Conservation (phyloP, 92 coral and sea anemone genomes). For the Palythoa heliodiscus region DNA sequence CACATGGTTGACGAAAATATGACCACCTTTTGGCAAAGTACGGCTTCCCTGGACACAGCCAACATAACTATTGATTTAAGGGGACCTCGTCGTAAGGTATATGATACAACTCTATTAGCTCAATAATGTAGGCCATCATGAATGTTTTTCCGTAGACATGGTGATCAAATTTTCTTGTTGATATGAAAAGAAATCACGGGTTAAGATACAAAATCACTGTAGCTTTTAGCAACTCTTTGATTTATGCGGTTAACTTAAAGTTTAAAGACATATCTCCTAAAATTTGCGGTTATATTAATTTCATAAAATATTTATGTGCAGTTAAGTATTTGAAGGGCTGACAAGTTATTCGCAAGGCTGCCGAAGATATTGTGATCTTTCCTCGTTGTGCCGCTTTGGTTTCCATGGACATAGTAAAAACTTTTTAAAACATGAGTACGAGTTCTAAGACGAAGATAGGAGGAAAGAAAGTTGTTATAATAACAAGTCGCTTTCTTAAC, state of each 20-base stretch:
- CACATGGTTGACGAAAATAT: slow-evolving; percentile 72
- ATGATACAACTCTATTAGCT: neutral
- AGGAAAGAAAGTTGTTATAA: too few relatives aligned
- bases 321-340: neutral
- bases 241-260: slow-evolving; percentile 1
- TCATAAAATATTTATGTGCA: slow-evolving; percentile 24
- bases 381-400: too few relatives aligned
- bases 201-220: neutral
- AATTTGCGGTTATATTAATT: slow-evolving; percentile 20
- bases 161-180: too few relatives aligned
- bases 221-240: neutral
- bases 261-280: neutral
- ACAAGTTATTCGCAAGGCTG: too few relatives aligned
- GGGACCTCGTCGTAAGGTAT: slow-evolving; percentile 83
- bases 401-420: too few relatives aligned
- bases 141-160: too few relatives aligned
- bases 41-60: slow-evolving; percentile 65
- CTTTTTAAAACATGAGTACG: too few relatives aligned
- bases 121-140: neutral
- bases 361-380: too few relatives aligned
- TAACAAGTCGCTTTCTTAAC: too few relatives aligned
- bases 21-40: slow-evolving; percentile 86
- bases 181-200: neutral
- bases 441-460: too few relatives aligned
- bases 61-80: slow-evolving; percentile 81